Conservation (phyloP, 2,113 vertebrate genomes). For the Brachyhypopomus occidentalis region DNA sequence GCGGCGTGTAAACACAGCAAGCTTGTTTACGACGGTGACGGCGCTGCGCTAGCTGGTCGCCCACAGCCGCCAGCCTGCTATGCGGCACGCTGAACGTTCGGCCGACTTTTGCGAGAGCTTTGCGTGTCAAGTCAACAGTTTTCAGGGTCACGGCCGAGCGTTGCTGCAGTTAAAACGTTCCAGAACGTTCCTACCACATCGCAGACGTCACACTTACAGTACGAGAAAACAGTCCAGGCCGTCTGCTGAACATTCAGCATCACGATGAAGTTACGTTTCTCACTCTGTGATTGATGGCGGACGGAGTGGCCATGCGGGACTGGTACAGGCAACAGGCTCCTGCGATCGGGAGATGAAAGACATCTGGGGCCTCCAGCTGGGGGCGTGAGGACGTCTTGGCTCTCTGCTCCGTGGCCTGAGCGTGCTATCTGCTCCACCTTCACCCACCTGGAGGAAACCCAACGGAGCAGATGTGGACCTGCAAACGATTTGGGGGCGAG, state of each 20-base stretch:
- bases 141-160: no score
- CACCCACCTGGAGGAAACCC: constrained; percentile 16
- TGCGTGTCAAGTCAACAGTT: no score
- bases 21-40: no score
- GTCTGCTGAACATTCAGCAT: background rate
- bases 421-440: constrained; percentile 14
- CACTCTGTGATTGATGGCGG: background rate
- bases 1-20: background rate
- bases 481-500: constrained; percentile 6
- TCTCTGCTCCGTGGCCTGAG: background rate
- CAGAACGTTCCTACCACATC: no score
- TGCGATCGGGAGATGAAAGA: background rate
- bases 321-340: background rate
- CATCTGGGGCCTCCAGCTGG: background rate
- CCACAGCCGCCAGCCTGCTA: no score
- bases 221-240: background rate
- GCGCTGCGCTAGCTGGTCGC: no score
- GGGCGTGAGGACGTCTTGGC: background rate
- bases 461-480: constrained; percentile 22
- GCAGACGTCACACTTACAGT: no score
- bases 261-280: background rate
- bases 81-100: no score
- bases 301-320: background rate
- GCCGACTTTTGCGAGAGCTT: no score
- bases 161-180: no score